A percentile compares a stretch with the other conserved stretches of the same genome.
phyloP scores from a whole-genome alignment of 2,797 vertebrate species.

The Heteromormyrus szaboi region DNA sequence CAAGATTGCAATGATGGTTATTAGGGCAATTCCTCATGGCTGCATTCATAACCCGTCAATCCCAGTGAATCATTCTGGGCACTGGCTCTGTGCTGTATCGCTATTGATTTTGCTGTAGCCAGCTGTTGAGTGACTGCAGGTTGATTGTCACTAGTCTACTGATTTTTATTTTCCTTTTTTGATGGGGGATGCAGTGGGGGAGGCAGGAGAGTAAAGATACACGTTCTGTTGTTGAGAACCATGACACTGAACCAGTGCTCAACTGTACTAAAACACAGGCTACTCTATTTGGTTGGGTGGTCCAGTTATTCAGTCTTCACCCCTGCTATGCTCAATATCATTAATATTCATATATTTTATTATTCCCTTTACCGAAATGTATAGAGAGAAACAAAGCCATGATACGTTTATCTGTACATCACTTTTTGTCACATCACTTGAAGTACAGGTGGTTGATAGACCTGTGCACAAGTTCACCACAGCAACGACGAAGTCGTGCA shows the following conservation, averaged over 20 bases:
- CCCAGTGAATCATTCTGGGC: conserved; percentile 34
- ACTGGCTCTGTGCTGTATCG: conserved; percentile 40
- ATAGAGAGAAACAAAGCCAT: not conserved
- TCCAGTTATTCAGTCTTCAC: not conserved
- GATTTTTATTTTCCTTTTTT: not conserved
- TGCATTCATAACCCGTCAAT: conserved; percentile 44
- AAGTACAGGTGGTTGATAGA: not conserved
- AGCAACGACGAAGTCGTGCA: not conserved
- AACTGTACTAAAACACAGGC: not conserved
- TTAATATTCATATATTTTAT: not conserved
- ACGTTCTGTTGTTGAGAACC: not conserved
- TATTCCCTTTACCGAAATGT: not conserved
- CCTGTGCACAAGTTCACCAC: not conserved
- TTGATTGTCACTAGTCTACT: conserved; percentile 30
- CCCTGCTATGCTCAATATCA: not conserved
- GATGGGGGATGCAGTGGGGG: not conserved
- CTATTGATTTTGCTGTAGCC: conserved; percentile 42
- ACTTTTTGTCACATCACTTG: not conserved
- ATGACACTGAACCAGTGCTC: not conserved
- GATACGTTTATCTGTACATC: not conserved
- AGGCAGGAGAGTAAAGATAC: not conserved
- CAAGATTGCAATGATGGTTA: conserved; percentile 27
- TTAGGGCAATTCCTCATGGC: conserved; percentile 40
- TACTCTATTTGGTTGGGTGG: not conserved
- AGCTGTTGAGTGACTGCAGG: conserved; percentile 45